Conservation (phyloP, 2,888 invertebrate genomes). For the Eucera pruinosa region DNA sequence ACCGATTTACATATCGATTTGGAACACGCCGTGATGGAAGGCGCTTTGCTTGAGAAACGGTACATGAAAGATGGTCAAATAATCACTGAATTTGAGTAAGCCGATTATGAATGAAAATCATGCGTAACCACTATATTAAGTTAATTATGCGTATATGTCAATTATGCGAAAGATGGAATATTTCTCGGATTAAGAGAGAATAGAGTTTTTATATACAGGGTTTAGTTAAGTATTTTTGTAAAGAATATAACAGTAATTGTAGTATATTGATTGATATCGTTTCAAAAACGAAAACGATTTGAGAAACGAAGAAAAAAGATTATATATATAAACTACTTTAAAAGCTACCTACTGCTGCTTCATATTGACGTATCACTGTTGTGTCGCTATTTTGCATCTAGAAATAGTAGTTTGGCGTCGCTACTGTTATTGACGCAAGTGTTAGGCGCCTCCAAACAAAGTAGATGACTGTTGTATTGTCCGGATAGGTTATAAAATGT, state of each 20-base stretch:
- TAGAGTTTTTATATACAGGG: background rate
- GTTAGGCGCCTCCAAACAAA: background rate
- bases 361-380: slow-evolving; percentile 19
- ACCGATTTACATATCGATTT: slow-evolving; percentile 64
- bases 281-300: background rate
- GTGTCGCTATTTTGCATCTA: slow-evolving; percentile 5
- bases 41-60: slow-evolving; percentile 44
- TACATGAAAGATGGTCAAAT: background rate
- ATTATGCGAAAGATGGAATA: background rate
- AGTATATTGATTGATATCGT: background rate
- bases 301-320: background rate
- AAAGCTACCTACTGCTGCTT: slow-evolving; percentile 22
- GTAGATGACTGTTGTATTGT: background rate
- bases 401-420: slow-evolving; percentile 32
- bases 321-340: background rate
- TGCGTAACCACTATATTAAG: background rate
- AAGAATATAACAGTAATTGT: background rate
- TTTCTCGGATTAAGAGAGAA: background rate
- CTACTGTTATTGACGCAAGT: slow-evolving; percentile 13
- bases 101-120: slow-evolving; percentile 5
- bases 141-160: background rate
- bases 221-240: background rate
- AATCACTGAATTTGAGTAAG: slow-evolving; percentile 14
- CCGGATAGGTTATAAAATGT: slow-evolving; percentile 34
- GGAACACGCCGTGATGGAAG: slow-evolving; percentile 49